Percentiles rank a stretch among this genome's conserved stretches.
Conservation (phyloP, 2,113 vertebrate species). For the Lepus timidus region DNA sequence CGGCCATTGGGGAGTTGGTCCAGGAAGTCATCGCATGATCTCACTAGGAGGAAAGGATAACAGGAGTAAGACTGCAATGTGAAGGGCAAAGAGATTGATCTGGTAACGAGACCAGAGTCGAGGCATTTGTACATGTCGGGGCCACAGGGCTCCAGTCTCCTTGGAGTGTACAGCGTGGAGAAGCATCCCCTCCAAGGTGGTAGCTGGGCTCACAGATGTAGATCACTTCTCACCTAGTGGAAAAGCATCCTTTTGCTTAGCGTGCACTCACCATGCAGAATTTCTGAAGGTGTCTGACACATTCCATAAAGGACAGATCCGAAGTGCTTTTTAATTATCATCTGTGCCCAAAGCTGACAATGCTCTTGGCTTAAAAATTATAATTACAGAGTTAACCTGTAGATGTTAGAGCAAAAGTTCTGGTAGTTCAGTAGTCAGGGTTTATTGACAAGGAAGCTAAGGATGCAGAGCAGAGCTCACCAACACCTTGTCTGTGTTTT, state of each 20-base stretch:
- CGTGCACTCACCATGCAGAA: not conserved
- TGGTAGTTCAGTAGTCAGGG: not conserved
- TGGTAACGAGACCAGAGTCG: not conserved
- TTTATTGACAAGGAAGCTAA: not conserved
- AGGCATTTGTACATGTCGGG: conserved; percentile 5
- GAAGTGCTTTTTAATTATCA: not conserved
- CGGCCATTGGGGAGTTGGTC: conserved; percentile 32
- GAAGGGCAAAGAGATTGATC: not conserved
- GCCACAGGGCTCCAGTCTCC: conserved; percentile 41
- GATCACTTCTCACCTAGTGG: not conserved
- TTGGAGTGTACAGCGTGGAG: not conserved
- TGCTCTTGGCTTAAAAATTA: not conserved
- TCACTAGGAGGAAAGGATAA: conserved; percentile 21
- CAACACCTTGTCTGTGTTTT: not conserved
- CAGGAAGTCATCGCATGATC: conserved; percentile 31
- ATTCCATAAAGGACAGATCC: not conserved
- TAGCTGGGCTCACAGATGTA: conserved; percentile 21
- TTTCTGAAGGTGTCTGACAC: conserved; percentile 60
- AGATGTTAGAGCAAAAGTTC: not conserved
- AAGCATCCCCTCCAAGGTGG: not conserved
- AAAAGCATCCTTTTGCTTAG: not conserved
- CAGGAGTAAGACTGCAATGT: not conserved
- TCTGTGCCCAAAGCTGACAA: no score
- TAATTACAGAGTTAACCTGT: not conserved
- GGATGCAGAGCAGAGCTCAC: not conserved